Evolutionary conservation across 1,140 invertebrate species (phyloP).

Genomic region (Eufriesea mexicana): DNA sequence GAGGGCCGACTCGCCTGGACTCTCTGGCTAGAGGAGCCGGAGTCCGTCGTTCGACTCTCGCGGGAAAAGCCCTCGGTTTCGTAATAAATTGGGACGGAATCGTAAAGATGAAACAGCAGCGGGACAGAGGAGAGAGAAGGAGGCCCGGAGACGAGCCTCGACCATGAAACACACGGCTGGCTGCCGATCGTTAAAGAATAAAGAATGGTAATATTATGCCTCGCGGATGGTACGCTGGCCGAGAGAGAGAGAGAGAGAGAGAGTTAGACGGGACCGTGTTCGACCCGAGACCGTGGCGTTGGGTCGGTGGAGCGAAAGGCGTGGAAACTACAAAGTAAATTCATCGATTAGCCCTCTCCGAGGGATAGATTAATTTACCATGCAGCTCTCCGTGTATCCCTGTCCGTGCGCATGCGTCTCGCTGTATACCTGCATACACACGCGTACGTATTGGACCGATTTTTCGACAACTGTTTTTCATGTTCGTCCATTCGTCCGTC

Average conservation of each 20-base stretch:
- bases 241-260: neutral
- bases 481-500: neutral
- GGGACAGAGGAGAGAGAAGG: neutral
- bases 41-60: neutral
- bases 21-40: neutral
- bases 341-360: slow-evolving; percentile 33
- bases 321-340: slow-evolving; percentile 41
- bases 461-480: slow-evolving; percentile 33
- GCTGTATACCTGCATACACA: too few species aligned
- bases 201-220: slow-evolving; percentile 69
- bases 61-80: slow-evolving; percentile 63
- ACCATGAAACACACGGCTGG: slow-evolving; percentile 54
- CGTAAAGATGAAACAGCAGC: slow-evolving; percentile 44
- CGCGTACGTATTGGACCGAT: slow-evolving; percentile 3
- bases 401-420: neutral
- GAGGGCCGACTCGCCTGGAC: neutral
- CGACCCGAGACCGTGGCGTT: neutral
- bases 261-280: neutral
- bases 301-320: neutral
- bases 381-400: neutral
- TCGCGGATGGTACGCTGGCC: slow-evolving; percentile 18
- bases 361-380: slow-evolving; percentile 29
- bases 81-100: slow-evolving; percentile 61
- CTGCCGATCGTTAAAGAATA: slow-evolving; percentile 68
- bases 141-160: slow-evolving; percentile 1